Percentiles rank a stretch among this genome's conserved stretches.
Conservation (phyloP, 1,140 invertebrate species). For the Lordiphosa mommai region DNA sequence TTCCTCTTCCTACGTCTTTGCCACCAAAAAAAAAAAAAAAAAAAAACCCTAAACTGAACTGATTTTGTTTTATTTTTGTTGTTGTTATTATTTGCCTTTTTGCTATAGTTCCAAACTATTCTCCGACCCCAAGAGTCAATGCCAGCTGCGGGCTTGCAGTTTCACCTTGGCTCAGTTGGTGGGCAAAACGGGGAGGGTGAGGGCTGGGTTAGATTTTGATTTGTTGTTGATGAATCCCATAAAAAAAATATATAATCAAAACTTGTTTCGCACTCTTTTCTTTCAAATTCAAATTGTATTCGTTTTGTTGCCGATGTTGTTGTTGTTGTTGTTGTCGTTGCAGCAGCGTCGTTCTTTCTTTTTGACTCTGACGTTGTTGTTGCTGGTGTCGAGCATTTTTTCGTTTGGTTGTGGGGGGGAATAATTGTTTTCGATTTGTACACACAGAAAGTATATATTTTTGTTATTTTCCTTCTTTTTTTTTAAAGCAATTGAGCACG, state of each 20-base stretch:
- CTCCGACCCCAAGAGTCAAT: slow-evolving; percentile 13
- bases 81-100: background rate
- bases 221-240: slow-evolving; percentile 1
- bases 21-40: background rate
- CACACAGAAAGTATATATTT: slow-evolving; percentile 2
- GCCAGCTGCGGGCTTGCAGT: slow-evolving; percentile 38
- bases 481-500: slow-evolving; percentile 26
- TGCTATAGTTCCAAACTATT: slow-evolving; percentile 1
- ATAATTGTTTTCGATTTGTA: slow-evolving; percentile 19
- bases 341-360: slow-evolving; percentile 26
- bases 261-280: slow-evolving; percentile 43
- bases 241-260: slow-evolving; percentile 25
- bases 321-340: slow-evolving; percentile 17
- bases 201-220: background rate
- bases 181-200: background rate
- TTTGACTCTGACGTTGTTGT: slow-evolving; percentile 20
- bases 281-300: slow-evolving; percentile 26
- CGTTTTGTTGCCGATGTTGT: slow-evolving; percentile 7
- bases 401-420: slow-evolving; percentile 8
- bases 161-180: slow-evolving; percentile 32
- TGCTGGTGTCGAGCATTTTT: slow-evolving; percentile 57
- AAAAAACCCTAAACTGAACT: background rate
- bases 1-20: slow-evolving; percentile 11
- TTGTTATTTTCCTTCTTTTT: slow-evolving; percentile 5
- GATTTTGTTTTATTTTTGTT: slow-evolving; percentile 10